Percentiles rank a stretch among this genome's conserved stretches.
Conservation (phyloP, 1,140 invertebrate species). For the Asbolus verrucosus region DNA sequence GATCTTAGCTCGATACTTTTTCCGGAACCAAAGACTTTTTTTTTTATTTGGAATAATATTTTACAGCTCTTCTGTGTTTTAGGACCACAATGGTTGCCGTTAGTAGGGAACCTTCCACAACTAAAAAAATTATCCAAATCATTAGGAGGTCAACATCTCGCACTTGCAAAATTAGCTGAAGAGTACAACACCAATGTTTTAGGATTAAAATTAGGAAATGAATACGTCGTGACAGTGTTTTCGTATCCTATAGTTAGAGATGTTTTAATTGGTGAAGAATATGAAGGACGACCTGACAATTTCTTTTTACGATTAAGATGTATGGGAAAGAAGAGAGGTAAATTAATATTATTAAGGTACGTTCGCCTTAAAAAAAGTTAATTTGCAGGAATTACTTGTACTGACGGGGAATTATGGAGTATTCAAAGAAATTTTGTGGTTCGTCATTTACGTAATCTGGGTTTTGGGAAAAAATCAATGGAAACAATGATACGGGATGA, state of each 20-base stretch:
- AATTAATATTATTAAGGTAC: conserved; percentile 11
- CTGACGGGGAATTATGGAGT: conserved; percentile 80
- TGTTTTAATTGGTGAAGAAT: conserved; percentile 74
- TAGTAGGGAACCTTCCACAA: conserved; percentile 73
- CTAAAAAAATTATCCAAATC: conserved; percentile 69
- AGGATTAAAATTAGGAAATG: conserved; percentile 75
- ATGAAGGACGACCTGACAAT: conserved; percentile 78
- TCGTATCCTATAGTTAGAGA: conserved; percentile 71
- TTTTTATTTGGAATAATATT: too few relatives aligned
- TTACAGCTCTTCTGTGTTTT: conserved; percentile 8
- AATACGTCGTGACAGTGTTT: conserved; percentile 72
- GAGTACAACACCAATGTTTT: conserved; percentile 74
- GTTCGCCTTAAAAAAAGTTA: too few relatives aligned
- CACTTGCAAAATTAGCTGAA: conserved; percentile 70
- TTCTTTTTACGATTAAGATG: conserved; percentile 78
- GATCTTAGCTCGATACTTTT: too few relatives aligned
- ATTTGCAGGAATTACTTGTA: conserved; percentile 77
- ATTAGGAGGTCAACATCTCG: conserved; percentile 73
- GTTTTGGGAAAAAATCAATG: conserved; percentile 81
- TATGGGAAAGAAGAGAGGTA: conserved; percentile 75
- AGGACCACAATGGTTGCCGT: conserved; percentile 79
- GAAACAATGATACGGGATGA: conserved; percentile 78
- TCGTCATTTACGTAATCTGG: conserved; percentile 76
- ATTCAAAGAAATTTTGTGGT: conserved; percentile 81
- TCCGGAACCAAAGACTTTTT: too few relatives aligned